Evolutionary conservation across 2,797 vertebrate genomes (phyloP).

Genomic region (Nyctalus aviator): DNA sequence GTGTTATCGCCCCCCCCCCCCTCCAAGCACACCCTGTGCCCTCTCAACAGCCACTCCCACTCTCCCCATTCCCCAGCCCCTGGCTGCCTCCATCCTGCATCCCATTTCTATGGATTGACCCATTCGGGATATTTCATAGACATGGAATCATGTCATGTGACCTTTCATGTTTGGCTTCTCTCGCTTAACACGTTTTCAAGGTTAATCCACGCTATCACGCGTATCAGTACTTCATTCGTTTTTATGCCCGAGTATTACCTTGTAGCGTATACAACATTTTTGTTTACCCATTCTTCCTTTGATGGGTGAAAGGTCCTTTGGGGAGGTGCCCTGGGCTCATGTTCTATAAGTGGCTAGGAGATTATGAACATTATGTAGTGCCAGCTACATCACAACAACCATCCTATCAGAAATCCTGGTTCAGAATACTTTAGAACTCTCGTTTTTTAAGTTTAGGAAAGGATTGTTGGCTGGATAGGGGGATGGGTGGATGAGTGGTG

Average conservation of each 20-base stretch:
- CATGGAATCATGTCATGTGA: neutral
- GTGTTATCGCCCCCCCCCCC: neutral
- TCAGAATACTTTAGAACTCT: neutral
- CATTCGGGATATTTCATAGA: conserved; percentile 5
- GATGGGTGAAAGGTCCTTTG: neutral
- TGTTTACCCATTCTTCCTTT: neutral
- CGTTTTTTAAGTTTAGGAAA: conserved; percentile 28
- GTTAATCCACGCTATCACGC: neutral
- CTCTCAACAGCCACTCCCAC: neutral
- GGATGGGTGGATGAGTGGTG: neutral
- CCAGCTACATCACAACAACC: neutral
- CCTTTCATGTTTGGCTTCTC: neutral
- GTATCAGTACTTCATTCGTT: neutral
- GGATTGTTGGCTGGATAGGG: neutral
- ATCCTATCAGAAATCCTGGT: neutral
- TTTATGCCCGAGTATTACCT: neutral
- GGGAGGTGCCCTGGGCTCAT: neutral
- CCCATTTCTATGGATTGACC: neutral
- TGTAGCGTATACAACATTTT: neutral
- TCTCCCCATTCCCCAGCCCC: neutral
- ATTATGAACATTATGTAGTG: conserved; percentile 4
- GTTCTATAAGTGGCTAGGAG: neutral
- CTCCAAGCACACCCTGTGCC: neutral
- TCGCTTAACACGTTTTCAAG: neutral
- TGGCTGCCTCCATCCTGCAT: neutral